A percentile compares a stretch with the other conserved stretches of the same genome.
Conservation (phyloP, 2,113 vertebrate genomes). For the Prunella fulvescens region DNA sequence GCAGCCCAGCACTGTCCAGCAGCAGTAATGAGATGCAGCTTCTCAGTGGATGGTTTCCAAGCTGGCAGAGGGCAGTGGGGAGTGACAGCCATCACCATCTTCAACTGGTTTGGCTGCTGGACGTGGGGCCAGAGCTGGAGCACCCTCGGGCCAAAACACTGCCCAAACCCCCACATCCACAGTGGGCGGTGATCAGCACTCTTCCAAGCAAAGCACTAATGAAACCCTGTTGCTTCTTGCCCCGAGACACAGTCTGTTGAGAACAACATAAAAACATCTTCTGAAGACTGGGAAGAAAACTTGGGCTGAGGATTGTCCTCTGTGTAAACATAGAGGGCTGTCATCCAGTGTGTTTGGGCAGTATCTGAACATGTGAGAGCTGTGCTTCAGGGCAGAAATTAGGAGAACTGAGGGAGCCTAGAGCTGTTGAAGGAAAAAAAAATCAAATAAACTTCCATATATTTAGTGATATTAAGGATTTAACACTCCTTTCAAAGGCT, state of each 20-base stretch:
- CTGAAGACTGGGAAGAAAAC: not conserved
- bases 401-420: not conserved
- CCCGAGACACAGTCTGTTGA: not conserved
- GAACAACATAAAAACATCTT: not conserved
- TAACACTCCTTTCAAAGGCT: not conserved
- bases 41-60: not conserved
- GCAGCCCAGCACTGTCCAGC: not conserved
- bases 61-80: not conserved
- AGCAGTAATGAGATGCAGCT: not conserved
- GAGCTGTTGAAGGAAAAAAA: not conserved
- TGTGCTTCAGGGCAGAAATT: not conserved
- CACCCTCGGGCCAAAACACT: not conserved
- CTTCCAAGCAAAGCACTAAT: not conserved
- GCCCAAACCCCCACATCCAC: not conserved
- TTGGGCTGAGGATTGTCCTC: not conserved
- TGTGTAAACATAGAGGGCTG: not conserved
- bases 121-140: not conserved
- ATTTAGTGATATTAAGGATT: not conserved
- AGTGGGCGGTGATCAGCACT: not conserved
- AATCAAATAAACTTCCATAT: not conserved
- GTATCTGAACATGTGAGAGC: not conserved
- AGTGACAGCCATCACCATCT: not conserved
- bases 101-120: not conserved
- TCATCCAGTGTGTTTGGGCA: not conserved
- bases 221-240: not conserved